Conservation (phyloP, 2,888 invertebrate species). For the Arrhopalites spinosus region DNA sequence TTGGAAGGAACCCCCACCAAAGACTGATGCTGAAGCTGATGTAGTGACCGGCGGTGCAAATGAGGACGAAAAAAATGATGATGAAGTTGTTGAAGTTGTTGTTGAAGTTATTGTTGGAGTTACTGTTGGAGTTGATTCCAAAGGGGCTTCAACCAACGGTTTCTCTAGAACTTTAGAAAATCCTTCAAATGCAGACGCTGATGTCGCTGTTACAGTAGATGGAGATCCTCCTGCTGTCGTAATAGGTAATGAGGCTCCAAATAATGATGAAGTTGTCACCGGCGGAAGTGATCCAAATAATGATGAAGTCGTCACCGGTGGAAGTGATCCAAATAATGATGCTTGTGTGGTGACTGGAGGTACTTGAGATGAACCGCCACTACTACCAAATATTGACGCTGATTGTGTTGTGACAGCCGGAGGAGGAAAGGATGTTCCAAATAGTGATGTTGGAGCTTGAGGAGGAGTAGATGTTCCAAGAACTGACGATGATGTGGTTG, state of each 20-base stretch:
- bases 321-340: conserved; percentile 8
- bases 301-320: background rate
- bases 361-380: background rate
- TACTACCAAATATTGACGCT: background rate
- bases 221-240: background rate
- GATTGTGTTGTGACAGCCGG: background rate
- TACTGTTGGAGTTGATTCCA: background rate
- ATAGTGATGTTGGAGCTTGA: too few species aligned
- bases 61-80: background rate
- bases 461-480: too few species aligned
- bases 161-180: background rate
- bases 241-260: background rate
- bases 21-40: background rate
- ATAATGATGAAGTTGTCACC: background rate
- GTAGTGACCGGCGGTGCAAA: background rate
- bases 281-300: conserved; percentile 3
- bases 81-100: background rate
- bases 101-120: background rate
- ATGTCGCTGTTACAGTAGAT: background rate
- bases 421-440: too few species aligned
- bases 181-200: background rate
- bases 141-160: background rate
- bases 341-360: background rate
- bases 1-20: background rate
- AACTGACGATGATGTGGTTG: background rate